phyloP scores from a whole-genome alignment of 2,888 invertebrate species.

The Plusia festucae region DNA sequence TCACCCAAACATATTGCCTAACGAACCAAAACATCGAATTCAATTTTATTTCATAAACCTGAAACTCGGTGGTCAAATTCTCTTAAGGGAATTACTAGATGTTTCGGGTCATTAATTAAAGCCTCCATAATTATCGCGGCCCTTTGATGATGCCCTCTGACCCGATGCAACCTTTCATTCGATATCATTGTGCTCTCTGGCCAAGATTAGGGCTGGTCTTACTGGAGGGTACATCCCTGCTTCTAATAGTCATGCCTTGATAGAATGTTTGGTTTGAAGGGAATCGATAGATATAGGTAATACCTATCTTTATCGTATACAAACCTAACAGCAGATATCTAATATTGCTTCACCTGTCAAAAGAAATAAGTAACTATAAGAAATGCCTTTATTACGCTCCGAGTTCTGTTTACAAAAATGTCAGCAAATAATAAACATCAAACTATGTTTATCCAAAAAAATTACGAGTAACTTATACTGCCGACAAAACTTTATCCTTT shows the following conservation, averaged over 20 bases:
- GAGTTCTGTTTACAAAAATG: neutral
- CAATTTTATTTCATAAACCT: conserved; percentile 25
- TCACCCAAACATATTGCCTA: conserved; percentile 11
- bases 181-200: conserved; percentile 36
- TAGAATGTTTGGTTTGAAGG: neutral
- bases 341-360: neutral
- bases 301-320: no score
- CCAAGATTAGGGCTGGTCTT: conserved; percentile 11
- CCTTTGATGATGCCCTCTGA: conserved; percentile 50
- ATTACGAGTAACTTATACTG: neutral
- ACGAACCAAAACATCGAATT: conserved; percentile 13
- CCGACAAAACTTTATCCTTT: neutral
- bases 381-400: neutral
- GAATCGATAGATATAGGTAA: neutral
- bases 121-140: conserved; percentile 28
- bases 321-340: neutral
- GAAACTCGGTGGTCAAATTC: conserved; percentile 35
- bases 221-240: neutral
- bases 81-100: conserved; percentile 24
- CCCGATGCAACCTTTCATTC: conserved; percentile 41
- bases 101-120: conserved; percentile 46
- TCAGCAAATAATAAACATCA: neutral
- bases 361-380: neutral
- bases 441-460: neutral
- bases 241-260: neutral